A percentile compares a stretch with the other conserved stretches of the same genome.
Evolutionary conservation across 2,113 vertebrate species (phyloP).

Genomic region (Dicaeum eximium): DNA sequence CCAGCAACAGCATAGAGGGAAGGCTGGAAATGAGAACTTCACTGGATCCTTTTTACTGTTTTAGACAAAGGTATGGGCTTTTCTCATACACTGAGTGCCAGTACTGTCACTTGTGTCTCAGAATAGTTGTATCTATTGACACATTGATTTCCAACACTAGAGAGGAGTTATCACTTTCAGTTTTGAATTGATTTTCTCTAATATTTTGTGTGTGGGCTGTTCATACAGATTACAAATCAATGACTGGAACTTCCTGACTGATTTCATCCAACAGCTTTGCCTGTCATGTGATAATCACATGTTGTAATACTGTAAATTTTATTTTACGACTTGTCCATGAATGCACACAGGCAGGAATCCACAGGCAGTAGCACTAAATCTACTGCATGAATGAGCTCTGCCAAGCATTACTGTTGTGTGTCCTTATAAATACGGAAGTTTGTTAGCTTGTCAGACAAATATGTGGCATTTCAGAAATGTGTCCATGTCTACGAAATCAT

Average conservation of each 20-base stretch:
- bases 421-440: background rate
- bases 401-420: background rate
- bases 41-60: background rate
- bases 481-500: background rate
- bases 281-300: background rate
- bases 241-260: background rate
- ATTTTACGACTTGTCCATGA: background rate
- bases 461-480: background rate
- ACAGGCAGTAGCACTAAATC: background rate
- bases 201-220: background rate
- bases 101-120: background rate
- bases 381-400: background rate
- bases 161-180: background rate
- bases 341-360: background rate
- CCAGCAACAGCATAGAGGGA: background rate
- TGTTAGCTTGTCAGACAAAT: background rate
- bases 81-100: background rate
- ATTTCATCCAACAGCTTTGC: background rate
- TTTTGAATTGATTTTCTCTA: background rate
- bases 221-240: background rate
- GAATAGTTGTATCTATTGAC: background rate
- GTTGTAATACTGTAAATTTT: background rate
- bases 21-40: background rate
- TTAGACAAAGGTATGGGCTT: background rate
- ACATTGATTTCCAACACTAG: background rate